Evolutionary conservation across 2,888 invertebrate species (phyloP).

Genomic region (Catocala sponsa): DNA sequence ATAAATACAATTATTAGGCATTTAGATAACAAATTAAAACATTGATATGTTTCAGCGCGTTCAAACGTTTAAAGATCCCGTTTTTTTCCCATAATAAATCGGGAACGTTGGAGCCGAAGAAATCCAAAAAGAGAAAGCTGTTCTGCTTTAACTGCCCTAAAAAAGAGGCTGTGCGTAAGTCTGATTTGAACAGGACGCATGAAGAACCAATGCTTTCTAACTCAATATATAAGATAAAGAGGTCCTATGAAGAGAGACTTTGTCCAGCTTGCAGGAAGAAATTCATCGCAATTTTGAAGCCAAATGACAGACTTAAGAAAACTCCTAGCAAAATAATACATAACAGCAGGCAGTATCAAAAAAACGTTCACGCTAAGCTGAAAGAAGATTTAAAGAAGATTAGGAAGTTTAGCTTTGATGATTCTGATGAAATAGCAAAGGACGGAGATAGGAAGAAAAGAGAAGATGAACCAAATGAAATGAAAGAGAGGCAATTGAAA

Average conservation of each 20-base stretch:
- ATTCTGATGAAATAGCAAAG: background rate
- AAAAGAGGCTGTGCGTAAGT: slow-evolving; percentile 12
- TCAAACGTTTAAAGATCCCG: slow-evolving; percentile 69
- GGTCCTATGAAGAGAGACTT: slow-evolving; percentile 45
- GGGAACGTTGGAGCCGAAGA: slow-evolving; percentile 49
- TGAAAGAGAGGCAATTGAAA: slow-evolving; percentile 49
- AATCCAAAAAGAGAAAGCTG: slow-evolving; percentile 62
- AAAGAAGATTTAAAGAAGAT: background rate
- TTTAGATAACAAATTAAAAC: no score
- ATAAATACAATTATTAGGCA: no score
- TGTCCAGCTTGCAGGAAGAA: slow-evolving; percentile 52
- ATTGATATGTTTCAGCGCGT: slow-evolving; percentile 57
- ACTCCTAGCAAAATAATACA: slow-evolving; percentile 36
- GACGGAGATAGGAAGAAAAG: slow-evolving; percentile 34
- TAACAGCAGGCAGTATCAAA: slow-evolving; percentile 54
- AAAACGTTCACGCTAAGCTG: background rate
- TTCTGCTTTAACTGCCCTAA: slow-evolving; percentile 52
- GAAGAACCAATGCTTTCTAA: slow-evolving; percentile 13
- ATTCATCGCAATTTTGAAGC: slow-evolving; percentile 23
- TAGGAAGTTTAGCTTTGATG: background rate
- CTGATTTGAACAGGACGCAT: slow-evolving; percentile 13
- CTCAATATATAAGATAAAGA: slow-evolving; percentile 31
- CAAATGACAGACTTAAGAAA: slow-evolving; percentile 21
- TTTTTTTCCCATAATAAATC: slow-evolving; percentile 77
- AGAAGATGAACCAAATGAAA: background rate